Percentiles rank a stretch among this genome's conserved stretches.
These are phyloP conservation scores for Sitobion miscanthi DNA, from an alignment of 1,140 invertebrate species.

Conservation along the genomic window DNA sequence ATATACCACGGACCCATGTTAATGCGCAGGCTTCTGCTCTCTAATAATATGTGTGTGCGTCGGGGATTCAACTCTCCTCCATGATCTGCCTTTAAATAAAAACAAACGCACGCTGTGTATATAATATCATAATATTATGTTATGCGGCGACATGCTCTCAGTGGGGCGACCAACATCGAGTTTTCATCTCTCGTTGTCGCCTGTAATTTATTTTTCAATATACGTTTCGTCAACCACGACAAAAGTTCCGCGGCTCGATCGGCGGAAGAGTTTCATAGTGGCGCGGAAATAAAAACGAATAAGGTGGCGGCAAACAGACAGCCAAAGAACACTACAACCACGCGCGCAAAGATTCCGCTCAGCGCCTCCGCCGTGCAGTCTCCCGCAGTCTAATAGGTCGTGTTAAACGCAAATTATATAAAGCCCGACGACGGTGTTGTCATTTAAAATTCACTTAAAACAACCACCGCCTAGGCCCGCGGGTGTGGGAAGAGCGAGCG, in stretches of 20 bases:
- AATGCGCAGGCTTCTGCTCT: not conserved
- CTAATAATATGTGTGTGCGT: not conserved
- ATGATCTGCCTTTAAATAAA: not conserved
- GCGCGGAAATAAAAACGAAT: not conserved
- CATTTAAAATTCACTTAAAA: constrained; percentile 57
- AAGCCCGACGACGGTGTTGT: constrained; percentile 43
- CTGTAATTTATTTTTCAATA: not conserved
- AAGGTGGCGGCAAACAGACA: not conserved
- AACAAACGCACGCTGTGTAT: not conserved
- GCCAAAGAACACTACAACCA: not conserved
- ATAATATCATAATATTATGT: not conserved
- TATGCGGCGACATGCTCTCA: too few relatives aligned
- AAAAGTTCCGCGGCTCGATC: not conserved
- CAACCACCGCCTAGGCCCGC: not conserved
- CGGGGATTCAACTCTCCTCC: not conserved
- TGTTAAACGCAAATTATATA: constrained; percentile 54
- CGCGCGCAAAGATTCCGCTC: constrained; percentile 7
- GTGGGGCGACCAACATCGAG: too few relatives aligned
- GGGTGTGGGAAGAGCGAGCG: not conserved
- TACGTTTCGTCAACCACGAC: not conserved
- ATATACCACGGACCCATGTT: not conserved
- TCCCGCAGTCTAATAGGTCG: constrained; percentile 47
- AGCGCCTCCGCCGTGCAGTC: not conserved
- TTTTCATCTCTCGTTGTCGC: not conserved
- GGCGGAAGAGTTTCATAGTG: not conserved